These are phyloP conservation scores for Cosmorhoe ocellata DNA, from an alignment of 2,888 invertebrate genomes.

Conservation along the genomic window DNA sequence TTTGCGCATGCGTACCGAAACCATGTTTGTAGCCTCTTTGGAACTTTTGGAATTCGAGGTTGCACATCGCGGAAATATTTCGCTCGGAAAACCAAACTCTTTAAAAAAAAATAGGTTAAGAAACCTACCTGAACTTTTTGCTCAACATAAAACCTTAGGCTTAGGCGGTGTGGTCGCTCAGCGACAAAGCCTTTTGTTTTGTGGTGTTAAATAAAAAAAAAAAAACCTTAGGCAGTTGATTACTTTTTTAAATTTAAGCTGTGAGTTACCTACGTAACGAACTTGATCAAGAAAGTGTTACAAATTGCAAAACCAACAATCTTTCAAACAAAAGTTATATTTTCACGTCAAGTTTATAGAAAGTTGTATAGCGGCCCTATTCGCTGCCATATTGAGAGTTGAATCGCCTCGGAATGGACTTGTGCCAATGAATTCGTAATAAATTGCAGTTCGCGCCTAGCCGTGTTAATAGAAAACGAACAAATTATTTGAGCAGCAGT, in stretches of 20 bases:
- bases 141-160: too few species aligned
- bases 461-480: conserved; percentile 17
- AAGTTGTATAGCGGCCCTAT: conserved; percentile 14
- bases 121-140: too few species aligned
- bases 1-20: conserved; percentile 65
- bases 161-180: too few species aligned
- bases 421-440: conserved; percentile 25
- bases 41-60: conserved; percentile 17
- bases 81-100: not conserved
- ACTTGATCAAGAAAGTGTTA: not conserved
- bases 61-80: not conserved
- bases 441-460: conserved; percentile 19
- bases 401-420: conserved; percentile 14
- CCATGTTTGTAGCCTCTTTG: conserved; percentile 29
- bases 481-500: conserved; percentile 17
- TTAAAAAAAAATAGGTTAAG: not conserved
- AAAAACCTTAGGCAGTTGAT: too few species aligned
- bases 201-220: too few species aligned
- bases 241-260: too few species aligned
- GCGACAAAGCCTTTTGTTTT: too few species aligned
- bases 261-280: too few species aligned
- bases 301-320: conserved; percentile 5
- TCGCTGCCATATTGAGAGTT: conserved; percentile 13
- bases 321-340: conserved; percentile 15
- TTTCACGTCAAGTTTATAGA: conserved; percentile 20